Evolutionary conservation across 2,113 vertebrate genomes (phyloP).

Genomic region (Chlorodrepanis virens): DNA sequence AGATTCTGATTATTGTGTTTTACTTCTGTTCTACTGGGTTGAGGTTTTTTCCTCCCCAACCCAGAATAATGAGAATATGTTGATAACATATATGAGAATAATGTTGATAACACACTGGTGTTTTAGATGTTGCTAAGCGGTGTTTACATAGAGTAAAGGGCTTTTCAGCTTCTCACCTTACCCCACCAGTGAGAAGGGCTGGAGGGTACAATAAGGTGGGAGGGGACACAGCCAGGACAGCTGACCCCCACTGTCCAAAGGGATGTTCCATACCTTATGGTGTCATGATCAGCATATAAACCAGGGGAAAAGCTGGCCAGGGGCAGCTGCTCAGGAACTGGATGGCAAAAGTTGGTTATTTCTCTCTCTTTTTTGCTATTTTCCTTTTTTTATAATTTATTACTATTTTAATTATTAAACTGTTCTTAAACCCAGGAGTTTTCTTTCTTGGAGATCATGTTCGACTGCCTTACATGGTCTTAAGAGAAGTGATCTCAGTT

Average conservation of each 20-base stretch:
- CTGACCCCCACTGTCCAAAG: not conserved
- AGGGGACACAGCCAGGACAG: not conserved
- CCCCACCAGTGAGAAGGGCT: not conserved
- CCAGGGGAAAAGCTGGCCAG: not conserved
- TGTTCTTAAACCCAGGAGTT: not conserved
- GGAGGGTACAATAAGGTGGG: not conserved
- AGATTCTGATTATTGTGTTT: not conserved
- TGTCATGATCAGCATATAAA: not conserved
- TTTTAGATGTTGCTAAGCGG: not conserved
- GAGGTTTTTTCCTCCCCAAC: rapidly evolving
- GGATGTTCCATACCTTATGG: not conserved
- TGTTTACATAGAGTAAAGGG: not conserved
- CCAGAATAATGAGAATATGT: no score
- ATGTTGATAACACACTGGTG: not conserved
- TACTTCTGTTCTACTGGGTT: not conserved
- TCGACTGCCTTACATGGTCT: rapidly evolving
- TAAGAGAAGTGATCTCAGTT: not conserved
- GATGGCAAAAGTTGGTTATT: not conserved
- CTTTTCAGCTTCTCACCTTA: not conserved
- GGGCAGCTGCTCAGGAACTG: not conserved
- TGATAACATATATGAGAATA: not conserved
- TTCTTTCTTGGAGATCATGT: not conserved
- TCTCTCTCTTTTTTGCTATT: not conserved
- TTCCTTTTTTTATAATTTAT: not conserved
- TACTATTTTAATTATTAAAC: not conserved